Evolutionary conservation across 2,797 vertebrate species (phyloP).

Genomic region (Peromyscus nudipes): DNA sequence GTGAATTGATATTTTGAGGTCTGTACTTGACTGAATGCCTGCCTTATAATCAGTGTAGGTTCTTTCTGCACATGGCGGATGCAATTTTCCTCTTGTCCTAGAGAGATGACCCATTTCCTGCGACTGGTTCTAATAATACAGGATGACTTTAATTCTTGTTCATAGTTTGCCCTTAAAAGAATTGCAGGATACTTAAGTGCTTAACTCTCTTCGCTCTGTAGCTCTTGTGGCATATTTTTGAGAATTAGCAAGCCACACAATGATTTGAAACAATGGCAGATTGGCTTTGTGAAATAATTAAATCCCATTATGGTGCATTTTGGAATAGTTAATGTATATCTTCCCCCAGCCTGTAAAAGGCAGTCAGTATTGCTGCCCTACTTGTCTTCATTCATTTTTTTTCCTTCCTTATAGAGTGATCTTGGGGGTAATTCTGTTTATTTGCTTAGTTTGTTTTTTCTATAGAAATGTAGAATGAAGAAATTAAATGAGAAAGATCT

Average conservation of each 20-base stretch:
- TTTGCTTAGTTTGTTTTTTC: constrained; percentile 25
- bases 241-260: background rate
- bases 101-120: constrained; percentile 83
- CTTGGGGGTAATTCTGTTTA: background rate
- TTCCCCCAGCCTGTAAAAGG: constrained; percentile 9
- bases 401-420: background rate
- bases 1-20: constrained; percentile 50
- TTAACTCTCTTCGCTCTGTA: constrained; percentile 57
- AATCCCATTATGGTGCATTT: background rate
- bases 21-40: background rate
- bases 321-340: background rate
- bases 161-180: constrained; percentile 75
- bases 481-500: constrained; percentile 24
- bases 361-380: background rate
- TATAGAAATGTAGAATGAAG: constrained; percentile 1
- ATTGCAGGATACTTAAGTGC: constrained; percentile 41
- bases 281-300: constrained; percentile 20
- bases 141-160: constrained; percentile 79
- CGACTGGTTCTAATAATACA: constrained; percentile 83
- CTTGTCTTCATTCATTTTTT: background rate
- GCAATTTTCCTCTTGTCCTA: constrained; percentile 76
- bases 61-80: constrained; percentile 70
- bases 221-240: constrained; percentile 56
- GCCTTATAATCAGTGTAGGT: background rate
- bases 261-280: constrained; percentile 8